phyloP scores from a whole-genome alignment of 2,888 invertebrate species.

The Eupithecia dodoneata region DNA sequence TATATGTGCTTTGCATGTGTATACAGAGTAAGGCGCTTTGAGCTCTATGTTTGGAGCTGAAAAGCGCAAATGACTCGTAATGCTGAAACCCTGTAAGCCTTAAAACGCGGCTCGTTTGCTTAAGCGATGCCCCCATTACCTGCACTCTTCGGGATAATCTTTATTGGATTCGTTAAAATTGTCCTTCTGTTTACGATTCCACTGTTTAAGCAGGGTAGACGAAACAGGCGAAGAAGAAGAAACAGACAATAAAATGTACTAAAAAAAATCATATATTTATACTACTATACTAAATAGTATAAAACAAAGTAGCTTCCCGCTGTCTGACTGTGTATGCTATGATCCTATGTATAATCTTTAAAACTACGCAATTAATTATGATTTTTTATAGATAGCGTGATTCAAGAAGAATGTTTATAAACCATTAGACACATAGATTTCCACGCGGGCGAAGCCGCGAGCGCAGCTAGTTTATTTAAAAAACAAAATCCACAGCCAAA shows the following conservation, averaged over 20 bases:
- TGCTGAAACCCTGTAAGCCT: constrained; percentile 54
- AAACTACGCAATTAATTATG: too few relatives aligned
- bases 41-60: constrained; percentile 25
- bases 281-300: too few relatives aligned
- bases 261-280: background rate
- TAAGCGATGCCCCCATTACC: constrained; percentile 72
- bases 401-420: too few relatives aligned
- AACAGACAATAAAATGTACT: background rate
- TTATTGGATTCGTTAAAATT: constrained; percentile 41
- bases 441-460: too few relatives aligned
- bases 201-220: background rate
- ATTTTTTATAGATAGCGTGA: too few relatives aligned
- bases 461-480: too few relatives aligned
- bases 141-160: constrained; percentile 53
- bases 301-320: too few relatives aligned
- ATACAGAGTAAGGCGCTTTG: constrained; percentile 14
- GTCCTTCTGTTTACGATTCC: constrained; percentile 14
- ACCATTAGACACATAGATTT: too few relatives aligned
- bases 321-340: too few relatives aligned
- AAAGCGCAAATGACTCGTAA: constrained; percentile 37
- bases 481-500: too few relatives aligned
- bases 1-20: constrained; percentile 4
- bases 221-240: too few relatives aligned
- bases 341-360: too few relatives aligned
- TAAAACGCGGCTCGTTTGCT: constrained; percentile 66